Conservation (phyloP, 2,113 vertebrate genomes). For the Narcine bancroftii region DNA sequence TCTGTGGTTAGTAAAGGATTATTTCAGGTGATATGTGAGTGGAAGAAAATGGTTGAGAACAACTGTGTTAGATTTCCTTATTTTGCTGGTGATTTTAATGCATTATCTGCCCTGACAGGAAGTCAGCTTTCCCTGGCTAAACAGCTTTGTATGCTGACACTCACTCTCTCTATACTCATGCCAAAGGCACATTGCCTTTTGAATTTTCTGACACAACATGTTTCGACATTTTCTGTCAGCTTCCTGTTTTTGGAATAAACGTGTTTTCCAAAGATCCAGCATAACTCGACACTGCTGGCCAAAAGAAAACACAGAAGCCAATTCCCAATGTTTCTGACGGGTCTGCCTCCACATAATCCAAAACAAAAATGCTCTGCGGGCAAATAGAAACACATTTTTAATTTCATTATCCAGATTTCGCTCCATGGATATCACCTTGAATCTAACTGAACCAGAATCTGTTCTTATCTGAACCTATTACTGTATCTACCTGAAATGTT, state of each 20-base stretch:
- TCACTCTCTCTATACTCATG: neutral
- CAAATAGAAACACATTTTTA: neutral
- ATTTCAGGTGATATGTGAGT: no score
- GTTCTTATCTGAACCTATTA: no score
- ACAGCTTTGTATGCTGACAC: neutral
- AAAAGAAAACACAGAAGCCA: neutral
- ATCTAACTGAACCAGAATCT: no score
- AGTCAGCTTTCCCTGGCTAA: neutral
- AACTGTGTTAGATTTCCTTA: neutral
- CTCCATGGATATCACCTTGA: no score
- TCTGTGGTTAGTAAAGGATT: no score
- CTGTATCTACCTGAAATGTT: no score
- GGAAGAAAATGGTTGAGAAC: no score
- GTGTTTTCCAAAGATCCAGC: conserved; percentile 2
- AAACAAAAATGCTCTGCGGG: neutral
- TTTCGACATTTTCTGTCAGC: neutral
- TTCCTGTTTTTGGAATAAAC: neutral
- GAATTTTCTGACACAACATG: neutral
- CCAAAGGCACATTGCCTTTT: neutral
- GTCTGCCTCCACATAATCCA: neutral
- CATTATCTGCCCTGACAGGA: neutral
- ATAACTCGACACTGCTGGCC: neutral
- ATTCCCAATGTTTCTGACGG: neutral
- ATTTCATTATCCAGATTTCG: no score
- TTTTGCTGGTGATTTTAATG: neutral